Evolutionary conservation across 2,797 vertebrate species (phyloP).

Genomic region (Oceanodroma leucorhoa): DNA sequence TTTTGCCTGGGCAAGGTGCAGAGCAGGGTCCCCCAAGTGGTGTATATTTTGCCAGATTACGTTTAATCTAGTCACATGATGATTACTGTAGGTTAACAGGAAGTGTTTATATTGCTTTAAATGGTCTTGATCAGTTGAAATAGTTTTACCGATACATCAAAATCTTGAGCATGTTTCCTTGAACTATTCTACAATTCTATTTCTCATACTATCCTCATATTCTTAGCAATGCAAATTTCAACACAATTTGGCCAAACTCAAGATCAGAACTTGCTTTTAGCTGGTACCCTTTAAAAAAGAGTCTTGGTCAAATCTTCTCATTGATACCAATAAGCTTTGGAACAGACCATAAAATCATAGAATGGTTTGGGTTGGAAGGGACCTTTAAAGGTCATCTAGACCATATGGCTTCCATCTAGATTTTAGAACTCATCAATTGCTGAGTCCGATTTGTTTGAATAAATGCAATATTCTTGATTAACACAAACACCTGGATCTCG

Average conservation of each 20-base stretch:
- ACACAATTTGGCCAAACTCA: neutral
- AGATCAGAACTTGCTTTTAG: constrained; percentile 27
- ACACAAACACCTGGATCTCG: neutral
- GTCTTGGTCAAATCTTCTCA: neutral
- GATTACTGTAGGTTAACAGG: constrained; percentile 36
- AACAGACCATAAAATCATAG: neutral
- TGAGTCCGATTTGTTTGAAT: neutral
- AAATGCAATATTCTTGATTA: constrained; percentile 20
- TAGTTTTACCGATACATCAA: constrained; percentile 36
- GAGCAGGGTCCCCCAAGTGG: neutral
- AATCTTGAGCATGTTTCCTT: neutral
- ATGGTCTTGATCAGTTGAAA: neutral
- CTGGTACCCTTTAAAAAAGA: neutral
- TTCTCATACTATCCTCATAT: neutral
- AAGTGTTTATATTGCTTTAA: constrained; percentile 41
- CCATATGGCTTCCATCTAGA: constrained; percentile 6
- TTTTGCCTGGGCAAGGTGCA: neutral
- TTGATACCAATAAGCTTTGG: neutral
- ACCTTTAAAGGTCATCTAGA: neutral
- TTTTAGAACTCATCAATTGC: constrained; percentile 41
- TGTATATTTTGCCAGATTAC: neutral
- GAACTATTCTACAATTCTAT: neutral
- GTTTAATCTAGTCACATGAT: constrained; percentile 43
- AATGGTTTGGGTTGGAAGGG: neutral
- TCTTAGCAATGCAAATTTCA: constrained; percentile 39